Base-by-base conservation (phyloP, 2,113 vertebrate genomes). In the Mormyrus lacerda region DNA sequence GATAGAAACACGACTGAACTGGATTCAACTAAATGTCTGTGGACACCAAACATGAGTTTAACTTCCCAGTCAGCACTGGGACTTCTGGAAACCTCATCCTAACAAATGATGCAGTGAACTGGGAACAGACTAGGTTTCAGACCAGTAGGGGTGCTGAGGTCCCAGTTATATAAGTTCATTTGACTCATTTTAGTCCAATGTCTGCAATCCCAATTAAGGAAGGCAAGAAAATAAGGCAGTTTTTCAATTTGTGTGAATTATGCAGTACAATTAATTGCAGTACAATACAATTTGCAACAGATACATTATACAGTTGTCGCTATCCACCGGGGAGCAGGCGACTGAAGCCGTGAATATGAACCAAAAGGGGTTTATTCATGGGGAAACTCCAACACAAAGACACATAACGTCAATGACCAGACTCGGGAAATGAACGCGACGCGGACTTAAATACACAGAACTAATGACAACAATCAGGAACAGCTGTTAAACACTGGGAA, bases 71-170 rank as follows among this genome's bases (percentile, higher is more conserved):
- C 69, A 76, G 31, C 11, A 76, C 13, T 76, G 69, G 69, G 69
- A 76, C 31, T 76, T 76, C 27, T 76, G 31, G 69, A 3, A 39
- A 1, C 69, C 27, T 39, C 10, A 35, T 2, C 13, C 10, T 76
- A 76, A 9, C 13, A 39, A 76, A 39, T 39, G 69, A 76, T 76
- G 65, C 13, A 3, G 65, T 73, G 27, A 73, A 73, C 27, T 73
- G 27, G 65, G 69, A 39, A 39, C 27, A 39, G 11, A 39, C 31
- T 6, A 91, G 89, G 90, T 88, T 39, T 31, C 0, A 87, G 65
- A 89, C 82, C 91, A 93, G 83, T 89, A 13, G 0, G 1, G 69
- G 91, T 91, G 92, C 93, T 83, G 50, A 88, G 55, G 10, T 47
- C 45, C 83, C 44, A 48, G 48, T 87, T 87, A 87, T 7, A 51